Percentiles rank a stretch among this genome's conserved stretches.
These are phyloP conservation scores for Nothoprocta perdicaria DNA, from an alignment of 2,113 vertebrate genomes.

Conservation along the genomic window DNA sequence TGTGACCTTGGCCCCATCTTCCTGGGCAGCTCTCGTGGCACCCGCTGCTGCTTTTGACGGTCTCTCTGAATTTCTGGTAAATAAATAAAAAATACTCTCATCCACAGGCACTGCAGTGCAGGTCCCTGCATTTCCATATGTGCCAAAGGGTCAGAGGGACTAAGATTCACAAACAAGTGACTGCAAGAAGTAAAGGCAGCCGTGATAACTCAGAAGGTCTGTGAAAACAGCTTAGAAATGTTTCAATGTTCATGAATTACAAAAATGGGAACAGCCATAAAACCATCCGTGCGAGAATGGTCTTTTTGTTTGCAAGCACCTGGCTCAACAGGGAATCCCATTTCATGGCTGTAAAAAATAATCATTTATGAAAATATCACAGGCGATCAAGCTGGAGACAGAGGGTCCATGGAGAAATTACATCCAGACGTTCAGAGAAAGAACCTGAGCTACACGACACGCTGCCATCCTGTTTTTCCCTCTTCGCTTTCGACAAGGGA, in stretches of 20 bases:
- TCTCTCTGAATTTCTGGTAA: neutral
- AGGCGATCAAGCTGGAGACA: neutral
- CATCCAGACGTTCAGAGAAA: neutral
- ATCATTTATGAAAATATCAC: neutral
- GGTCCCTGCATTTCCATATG: neutral
- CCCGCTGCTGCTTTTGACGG: neutral
- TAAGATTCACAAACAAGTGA: neutral
- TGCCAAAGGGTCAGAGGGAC: neutral
- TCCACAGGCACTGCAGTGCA: neutral
- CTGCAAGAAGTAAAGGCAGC: neutral
- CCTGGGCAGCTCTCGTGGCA: neutral
- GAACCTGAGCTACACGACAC: neutral
- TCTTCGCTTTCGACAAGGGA: neutral
- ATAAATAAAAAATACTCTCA: neutral
- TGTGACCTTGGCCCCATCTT: neutral
- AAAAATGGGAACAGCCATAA: neutral
- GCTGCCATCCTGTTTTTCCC: neutral
- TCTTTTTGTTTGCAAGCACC: slow-evolving; percentile 21
- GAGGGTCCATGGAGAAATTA: neutral
- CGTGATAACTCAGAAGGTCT: neutral
- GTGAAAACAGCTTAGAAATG: neutral
- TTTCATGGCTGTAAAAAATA: neutral
- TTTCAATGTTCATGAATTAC: neutral
- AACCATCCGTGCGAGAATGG: neutral
- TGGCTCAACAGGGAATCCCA: neutral